These are phyloP conservation scores for Danio jaintianensis DNA, from an alignment of 2,797 vertebrate species.

Conservation along the genomic window DNA sequence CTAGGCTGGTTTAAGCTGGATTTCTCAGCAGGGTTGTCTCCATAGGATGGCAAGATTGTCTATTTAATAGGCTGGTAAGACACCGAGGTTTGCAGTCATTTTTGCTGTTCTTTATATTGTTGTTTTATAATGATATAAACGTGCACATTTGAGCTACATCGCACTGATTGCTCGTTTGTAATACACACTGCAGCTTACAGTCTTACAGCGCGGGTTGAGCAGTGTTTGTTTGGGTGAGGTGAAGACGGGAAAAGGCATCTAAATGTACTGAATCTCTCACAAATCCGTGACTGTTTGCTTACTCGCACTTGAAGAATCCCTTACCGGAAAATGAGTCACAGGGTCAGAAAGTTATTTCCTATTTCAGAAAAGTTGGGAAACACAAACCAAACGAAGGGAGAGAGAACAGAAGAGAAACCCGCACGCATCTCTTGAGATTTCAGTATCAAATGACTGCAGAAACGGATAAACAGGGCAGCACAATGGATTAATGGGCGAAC, in stretches of 20 bases:
- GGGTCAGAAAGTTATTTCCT: conserved; percentile 15
- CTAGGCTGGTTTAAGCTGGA: no score
- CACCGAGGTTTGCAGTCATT: no score
- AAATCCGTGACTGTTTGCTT: neutral
- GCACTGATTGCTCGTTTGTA: neutral
- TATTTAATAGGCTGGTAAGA: neutral
- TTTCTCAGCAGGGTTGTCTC: no score
- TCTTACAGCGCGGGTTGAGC: neutral
- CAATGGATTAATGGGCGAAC: neutral
- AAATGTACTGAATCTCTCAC: neutral
- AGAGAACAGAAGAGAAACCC: neutral
- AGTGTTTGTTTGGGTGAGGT: no score
- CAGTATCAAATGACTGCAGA: neutral
- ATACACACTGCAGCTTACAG: no score
- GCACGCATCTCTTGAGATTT: neutral
- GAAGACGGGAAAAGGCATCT: no score
- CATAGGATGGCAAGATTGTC: no score
- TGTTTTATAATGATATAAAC: neutral
- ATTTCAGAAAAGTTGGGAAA: conserved; percentile 6
- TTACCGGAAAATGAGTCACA: conserved; percentile 6
- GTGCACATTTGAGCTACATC: neutral
- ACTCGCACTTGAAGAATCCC: neutral
- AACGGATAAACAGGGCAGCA: neutral
- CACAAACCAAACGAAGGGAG: neutral
- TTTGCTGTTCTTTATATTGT: no score